A percentile compares a stretch with the other conserved stretches of the same genome.
phyloP scores from a whole-genome alignment of 2,113 vertebrate genomes.

The Lepus europaeus region DNA sequence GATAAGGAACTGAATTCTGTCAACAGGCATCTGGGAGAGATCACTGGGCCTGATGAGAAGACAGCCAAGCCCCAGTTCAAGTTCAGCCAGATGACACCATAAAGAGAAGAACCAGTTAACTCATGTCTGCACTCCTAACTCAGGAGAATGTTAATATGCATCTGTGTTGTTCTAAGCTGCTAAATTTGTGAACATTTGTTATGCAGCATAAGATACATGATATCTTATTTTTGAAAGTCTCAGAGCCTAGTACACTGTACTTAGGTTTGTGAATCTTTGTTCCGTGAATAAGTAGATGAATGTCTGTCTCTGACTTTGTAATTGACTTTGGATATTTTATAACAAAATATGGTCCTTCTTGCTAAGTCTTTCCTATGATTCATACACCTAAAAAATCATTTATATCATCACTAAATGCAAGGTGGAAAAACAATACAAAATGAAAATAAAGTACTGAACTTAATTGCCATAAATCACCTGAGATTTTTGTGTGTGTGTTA shows the following conservation, averaged over 20 bases:
- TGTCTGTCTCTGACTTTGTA: neutral
- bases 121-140: rapidly evolving
- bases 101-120: neutral
- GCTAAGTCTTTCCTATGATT: conserved; percentile 49
- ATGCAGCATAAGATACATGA: too few species aligned
- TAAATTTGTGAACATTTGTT: neutral
- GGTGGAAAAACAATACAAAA: neutral
- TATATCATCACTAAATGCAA: conserved; percentile 24
- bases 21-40: neutral
- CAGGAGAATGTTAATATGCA: neutral
- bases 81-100: neutral
- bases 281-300: neutral
- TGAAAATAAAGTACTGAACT: conserved; percentile 49
- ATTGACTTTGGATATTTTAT: conserved; percentile 7
- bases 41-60: neutral
- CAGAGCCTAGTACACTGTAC: neutral
- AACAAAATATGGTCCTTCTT: conserved; percentile 4
- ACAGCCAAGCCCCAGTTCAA: neutral
- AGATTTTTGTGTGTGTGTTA: neutral
- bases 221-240: neutral
- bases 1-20: neutral
- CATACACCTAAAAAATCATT: conserved; percentile 41
- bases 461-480: conserved; percentile 13
- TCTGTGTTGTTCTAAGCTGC: neutral
- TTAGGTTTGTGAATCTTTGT: neutral